Base-by-base conservation (phyloP, 2,888 invertebrate species). In the Lacanobia wlatinum region DNA sequence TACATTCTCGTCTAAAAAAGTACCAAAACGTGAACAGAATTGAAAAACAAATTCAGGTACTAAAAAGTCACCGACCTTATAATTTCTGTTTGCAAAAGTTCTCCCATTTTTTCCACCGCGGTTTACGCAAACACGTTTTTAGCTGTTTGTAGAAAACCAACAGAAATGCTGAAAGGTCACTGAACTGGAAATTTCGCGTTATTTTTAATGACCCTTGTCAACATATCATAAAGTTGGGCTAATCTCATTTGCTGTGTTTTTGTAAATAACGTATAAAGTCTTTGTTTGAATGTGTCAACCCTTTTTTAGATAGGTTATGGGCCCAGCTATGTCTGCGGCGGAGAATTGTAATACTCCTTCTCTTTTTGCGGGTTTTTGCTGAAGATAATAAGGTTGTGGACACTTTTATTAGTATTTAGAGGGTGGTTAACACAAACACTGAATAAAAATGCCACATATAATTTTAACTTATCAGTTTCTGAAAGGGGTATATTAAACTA, bases 121-220 rank as follows among this genome's bases (percentile, higher is more conserved):
- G 70, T 60, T 62, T 43, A 55, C 40, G 50, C 23, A 55, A 75
- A 80, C 64, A 62, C 48, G 38, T 52, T 16, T 40, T 43, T 50
- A 70, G 53, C 48, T 58, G 53, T 65, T 79, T 56, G 53, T 55
- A 10, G 21, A 23, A 61, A 65, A 38, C 40, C 55, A 72, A 80
- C 69, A 64, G 58, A 50, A 67, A 73, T 64, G 34, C 46, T 64
- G 38, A 18, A 60, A 73, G 78, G 55, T 78, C 66, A 64, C 21
- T 67, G 78, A 76, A 63, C 76, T 70, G 62, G 9, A 34, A 61
- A 72, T 38, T 43, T 43, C 69, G 21, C 64, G 48, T 79, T 59
- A 63, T 60, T 81, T 79, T 82, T 79, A 82, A 82, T 80, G 59
- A 66, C 72, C 82, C 73, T 53, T 82, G 71, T 81, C 76, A 67